Evolutionary conservation across 2,113 vertebrate species (phyloP).

Genomic region (Crocuta crocuta): DNA sequence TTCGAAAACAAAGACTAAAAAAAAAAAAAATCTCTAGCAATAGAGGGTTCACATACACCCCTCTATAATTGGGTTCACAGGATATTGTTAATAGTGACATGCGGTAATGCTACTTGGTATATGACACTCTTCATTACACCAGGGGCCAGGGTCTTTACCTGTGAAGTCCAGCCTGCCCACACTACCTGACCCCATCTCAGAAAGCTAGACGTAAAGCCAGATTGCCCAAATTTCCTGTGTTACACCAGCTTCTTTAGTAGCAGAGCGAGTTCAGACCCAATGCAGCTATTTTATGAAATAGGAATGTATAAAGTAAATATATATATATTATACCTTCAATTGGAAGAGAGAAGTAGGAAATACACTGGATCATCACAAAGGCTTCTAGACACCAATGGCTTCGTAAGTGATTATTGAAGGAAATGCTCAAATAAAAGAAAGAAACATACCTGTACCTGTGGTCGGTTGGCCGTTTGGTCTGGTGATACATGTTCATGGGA

Average conservation of each 20-base stretch:
- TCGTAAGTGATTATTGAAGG: neutral
- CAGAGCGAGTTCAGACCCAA: neutral
- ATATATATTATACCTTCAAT: neutral
- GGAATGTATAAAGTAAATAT: neutral
- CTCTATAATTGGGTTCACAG: neutral
- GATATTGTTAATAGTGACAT: neutral
- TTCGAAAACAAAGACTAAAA: neutral
- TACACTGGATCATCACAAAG: neutral
- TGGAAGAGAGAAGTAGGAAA: neutral
- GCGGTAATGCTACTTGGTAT: neutral
- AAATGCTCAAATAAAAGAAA: neutral
- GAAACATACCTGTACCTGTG: constrained; percentile 83
- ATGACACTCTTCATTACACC: neutral
- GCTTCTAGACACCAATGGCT: neutral
- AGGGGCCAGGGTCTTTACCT: neutral
- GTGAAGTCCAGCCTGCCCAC: neutral
- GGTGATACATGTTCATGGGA: constrained; percentile 60
- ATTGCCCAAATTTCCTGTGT: neutral
- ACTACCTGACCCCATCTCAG: neutral
- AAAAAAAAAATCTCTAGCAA: neutral
- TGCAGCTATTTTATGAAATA: neutral
- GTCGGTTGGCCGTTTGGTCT: constrained; percentile 54
- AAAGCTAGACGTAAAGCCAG: neutral
- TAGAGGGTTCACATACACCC: neutral
- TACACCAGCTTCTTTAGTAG: neutral